Conservation (phyloP, 2,888 invertebrate species). For the Agriopis aurantiaria region DNA sequence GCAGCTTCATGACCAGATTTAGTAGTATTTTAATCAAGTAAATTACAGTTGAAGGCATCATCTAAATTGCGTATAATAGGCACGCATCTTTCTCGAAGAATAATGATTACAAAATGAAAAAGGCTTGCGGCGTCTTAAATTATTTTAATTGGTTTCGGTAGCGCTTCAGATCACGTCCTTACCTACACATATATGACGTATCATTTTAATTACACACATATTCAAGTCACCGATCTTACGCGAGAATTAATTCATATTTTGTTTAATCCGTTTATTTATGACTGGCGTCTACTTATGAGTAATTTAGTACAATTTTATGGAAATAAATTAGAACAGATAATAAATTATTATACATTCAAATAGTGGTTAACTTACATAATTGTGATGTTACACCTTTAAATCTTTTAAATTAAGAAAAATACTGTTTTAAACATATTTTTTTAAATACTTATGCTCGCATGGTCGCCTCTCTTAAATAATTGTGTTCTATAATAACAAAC, state of each 20-base stretch:
- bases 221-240: conserved; percentile 6
- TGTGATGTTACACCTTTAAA: background rate
- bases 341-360: background rate
- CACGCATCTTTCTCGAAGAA: conserved; percentile 79
- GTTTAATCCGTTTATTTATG: conserved; percentile 59
- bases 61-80: conserved; percentile 83
- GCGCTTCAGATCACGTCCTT: conserved; percentile 70
- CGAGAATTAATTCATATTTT: conserved; percentile 43
- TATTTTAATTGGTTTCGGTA: conserved; percentile 87
- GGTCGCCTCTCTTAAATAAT: background rate
- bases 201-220: conserved; percentile 22
- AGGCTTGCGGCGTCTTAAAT: conserved; percentile 83
- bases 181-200: conserved; percentile 54
- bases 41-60: conserved; percentile 76
- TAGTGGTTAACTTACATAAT: background rate
- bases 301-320: conserved; percentile 30
- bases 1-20: conserved; percentile 43
- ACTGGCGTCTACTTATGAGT: conserved; percentile 35
- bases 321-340: conserved; percentile 10
- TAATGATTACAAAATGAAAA: conserved; percentile 85
- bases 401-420: background rate
- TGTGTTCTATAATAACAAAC: conserved; percentile 1
- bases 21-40: conserved; percentile 63
- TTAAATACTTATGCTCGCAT: background rate
- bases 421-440: background rate